These are phyloP conservation scores for Grammomys dolichurus DNA, from an alignment of 2,113 vertebrate genomes.

Conservation along the genomic window DNA sequence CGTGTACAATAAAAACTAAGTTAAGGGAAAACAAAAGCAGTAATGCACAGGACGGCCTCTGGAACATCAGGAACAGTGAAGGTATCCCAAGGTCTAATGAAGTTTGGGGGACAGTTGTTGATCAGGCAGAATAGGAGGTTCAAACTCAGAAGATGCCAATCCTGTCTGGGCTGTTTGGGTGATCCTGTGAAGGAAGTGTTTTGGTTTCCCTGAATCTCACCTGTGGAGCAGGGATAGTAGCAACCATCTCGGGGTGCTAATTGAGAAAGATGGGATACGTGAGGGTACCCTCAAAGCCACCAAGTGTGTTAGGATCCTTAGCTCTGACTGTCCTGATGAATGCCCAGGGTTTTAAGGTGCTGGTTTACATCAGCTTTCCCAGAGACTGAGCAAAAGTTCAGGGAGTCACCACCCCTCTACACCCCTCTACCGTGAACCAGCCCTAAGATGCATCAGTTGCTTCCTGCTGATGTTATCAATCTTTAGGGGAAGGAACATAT, in stretches of 20 bases:
- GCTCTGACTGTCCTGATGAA: neutral
- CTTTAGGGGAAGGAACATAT: conserved; percentile 74
- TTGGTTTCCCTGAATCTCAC: neutral
- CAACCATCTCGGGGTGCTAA: neutral
- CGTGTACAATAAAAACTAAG: conserved; percentile 5
- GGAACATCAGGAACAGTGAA: neutral
- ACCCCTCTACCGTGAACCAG: neutral
- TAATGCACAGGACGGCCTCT: neutral
- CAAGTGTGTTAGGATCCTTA: neutral
- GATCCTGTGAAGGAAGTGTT: neutral
- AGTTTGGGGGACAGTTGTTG: neutral
- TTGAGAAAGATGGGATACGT: neutral
- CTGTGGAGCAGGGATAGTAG: neutral
- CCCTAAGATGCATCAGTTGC: conserved; percentile 68
- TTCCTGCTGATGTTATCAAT: conserved; percentile 73
- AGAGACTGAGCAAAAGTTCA: neutral
- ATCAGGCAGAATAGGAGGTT: neutral
- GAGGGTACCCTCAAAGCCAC: conserved; percentile 12
- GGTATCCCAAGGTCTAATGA: neutral
- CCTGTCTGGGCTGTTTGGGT: neutral
- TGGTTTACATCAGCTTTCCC: conserved; percentile 42
- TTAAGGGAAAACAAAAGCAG: conserved; percentile 2
- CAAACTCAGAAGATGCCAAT: neutral
- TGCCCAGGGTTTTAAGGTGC: neutral
- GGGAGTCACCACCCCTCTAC: neutral